These are phyloP conservation scores for Campoletis sonorensis DNA, from an alignment of 1,140 invertebrate genomes.

Conservation along the genomic window DNA sequence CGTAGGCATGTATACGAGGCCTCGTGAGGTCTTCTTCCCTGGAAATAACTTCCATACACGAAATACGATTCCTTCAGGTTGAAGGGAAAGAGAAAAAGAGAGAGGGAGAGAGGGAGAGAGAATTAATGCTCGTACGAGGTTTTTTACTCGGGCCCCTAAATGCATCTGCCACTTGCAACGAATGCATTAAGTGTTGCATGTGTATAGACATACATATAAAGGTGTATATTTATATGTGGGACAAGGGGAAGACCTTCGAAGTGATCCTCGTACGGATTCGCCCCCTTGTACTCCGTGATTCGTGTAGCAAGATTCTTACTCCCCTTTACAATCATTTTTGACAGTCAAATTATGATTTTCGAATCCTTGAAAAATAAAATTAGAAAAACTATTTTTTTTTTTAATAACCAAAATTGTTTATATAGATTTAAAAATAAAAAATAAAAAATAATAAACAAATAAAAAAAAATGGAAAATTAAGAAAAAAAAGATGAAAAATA, in stretches of 20 bases:
- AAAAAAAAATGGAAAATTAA: no score
- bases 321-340: neutral
- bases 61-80: conserved; percentile 48
- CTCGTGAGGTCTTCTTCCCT: conserved; percentile 29
- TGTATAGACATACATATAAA: neutral
- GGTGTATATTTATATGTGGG: neutral
- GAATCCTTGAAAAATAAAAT: no score
- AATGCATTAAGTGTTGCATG: conserved; percentile 40
- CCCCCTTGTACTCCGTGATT: conserved; percentile 39
- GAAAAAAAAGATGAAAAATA: no score
- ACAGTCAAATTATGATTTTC: neutral
- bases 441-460: no score
- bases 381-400: neutral
- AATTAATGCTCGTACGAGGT: conserved; percentile 6
- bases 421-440: neutral
- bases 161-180: conserved; percentile 55
- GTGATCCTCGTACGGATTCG: conserved; percentile 53
- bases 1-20: neutral
- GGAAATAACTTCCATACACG: conserved; percentile 47
- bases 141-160: conserved; percentile 8
- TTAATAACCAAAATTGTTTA: no score
- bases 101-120: neutral
- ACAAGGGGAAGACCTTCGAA: conserved; percentile 46
- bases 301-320: neutral
- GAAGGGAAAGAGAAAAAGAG: neutral